Base-by-base conservation (phyloP, 2,888 invertebrate species). In the Ptilodon capucinus region DNA sequence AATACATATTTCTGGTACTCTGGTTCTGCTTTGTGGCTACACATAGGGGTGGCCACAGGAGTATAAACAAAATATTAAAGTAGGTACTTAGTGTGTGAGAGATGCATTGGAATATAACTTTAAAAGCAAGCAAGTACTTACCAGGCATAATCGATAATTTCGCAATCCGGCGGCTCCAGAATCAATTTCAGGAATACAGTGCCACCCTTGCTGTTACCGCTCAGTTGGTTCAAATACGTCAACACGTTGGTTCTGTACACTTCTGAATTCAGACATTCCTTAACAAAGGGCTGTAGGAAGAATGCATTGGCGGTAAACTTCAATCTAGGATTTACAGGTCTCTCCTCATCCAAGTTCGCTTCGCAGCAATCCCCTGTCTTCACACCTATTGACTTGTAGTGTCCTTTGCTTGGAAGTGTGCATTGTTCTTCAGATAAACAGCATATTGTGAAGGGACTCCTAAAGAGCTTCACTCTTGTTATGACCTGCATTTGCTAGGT, bases 61-160 rank as follows among this genome's bases (percentile, higher is more conserved):
- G n/a, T n/a, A n/a, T n/a, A n/a, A n/a, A n/a, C n/a, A n/a, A n/a
- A n/a, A n/a, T n/a, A n/a, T n/a, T n/a, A n/a, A n/a, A n/a, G n/a
- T n/a, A n/a, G n/a, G n/a, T n/a, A n/a, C n/a, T n/a, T n/a, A n/a
- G n/a, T n/a, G n/a, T n/a, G n/a, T n/a, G n/a, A n/a, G n/a, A n/a
- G n/a, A n/a, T n/a, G n/a, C n/a, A n/a, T n/a, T n/a, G n/a, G n/a
- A n/a, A n/a, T n/a, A n/a, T n/a, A n/a, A n/a, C n/a, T n/a, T n/a
- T n/a, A 18, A 28, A 4, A 28, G 14, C 14, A 35, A n/a, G 4
- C 13, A 17, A 28, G 9, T 44, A 72, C 87, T 90, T 85, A 94
- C 95, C 95, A 95, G 48, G 91, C 92, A 79, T 94, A 94, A 77
- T 95, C 95, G 57, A 95, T 91, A 39, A 94, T 91, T 73, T 95